These are phyloP conservation scores for Crepidodera aurea DNA, from an alignment of 2,888 invertebrate species.

Conservation along the genomic window DNA sequence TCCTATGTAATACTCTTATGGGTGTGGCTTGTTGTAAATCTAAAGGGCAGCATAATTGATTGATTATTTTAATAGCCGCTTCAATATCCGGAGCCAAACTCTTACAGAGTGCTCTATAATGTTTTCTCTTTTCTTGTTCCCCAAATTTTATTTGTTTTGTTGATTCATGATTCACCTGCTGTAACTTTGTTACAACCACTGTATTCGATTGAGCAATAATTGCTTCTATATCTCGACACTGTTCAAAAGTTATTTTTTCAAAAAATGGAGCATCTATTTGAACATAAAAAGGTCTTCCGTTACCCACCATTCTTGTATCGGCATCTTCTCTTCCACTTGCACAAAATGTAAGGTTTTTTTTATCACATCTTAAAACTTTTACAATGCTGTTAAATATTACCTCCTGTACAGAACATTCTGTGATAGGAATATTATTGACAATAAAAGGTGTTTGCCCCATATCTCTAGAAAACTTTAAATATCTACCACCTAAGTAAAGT, in stretches of 20 bases:
- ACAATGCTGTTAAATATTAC: conserved; percentile 76
- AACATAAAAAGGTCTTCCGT: conserved; percentile 91
- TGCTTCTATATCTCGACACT: conserved; percentile 67
- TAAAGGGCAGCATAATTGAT: conserved; percentile 57
- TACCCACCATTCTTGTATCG: conserved; percentile 92
- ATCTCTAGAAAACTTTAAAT: conserved; percentile 83
- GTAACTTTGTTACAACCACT: conserved; percentile 69
- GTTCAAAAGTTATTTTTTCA: conserved; percentile 63
- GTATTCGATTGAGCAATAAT: conserved; percentile 66
- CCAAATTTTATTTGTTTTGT: conserved; percentile 62
- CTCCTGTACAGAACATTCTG: conserved; percentile 92
- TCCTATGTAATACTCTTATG: conserved; percentile 85
- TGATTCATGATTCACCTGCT: conserved; percentile 15
- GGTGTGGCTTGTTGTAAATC: conserved; percentile 85
- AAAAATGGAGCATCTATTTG: conserved; percentile 78
- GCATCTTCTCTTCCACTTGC: conserved; percentile 97
- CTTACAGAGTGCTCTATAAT: conserved; percentile 82
- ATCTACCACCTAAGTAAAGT: conserved; percentile 76
- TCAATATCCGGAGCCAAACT: conserved; percentile 59
- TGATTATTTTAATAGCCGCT: conserved; percentile 64
- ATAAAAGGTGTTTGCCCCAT: conserved; percentile 96
- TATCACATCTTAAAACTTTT: conserved; percentile 54
- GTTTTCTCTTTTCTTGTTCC: conserved; percentile 87
- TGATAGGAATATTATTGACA: conserved; percentile 78
- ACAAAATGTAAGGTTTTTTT: conserved; percentile 71